Base-by-base conservation (phyloP, 2,113 vertebrate genomes). In the Pseudolaguvia tuberculata region DNA sequence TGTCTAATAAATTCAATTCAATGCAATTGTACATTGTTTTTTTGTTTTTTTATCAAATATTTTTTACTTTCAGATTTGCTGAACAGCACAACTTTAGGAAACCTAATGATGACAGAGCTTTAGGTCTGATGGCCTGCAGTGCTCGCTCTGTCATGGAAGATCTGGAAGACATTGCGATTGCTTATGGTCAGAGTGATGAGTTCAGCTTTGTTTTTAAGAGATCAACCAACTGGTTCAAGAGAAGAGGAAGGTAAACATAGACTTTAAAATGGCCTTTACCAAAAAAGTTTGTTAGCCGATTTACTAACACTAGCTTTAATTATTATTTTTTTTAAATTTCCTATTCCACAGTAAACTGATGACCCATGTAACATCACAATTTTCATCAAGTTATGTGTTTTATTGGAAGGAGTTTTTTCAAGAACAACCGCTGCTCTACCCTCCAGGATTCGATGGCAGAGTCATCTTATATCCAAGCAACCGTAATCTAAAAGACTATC, bases 151-250 rank as follows among this genome's bases (percentile, higher is more conserved):
- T 99, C 75, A 96, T 99, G 94, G 89, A 93, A 42, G 94, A 97
- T 17, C 85, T 99, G 31, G 95, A 97, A 39, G 95, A 97, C 74
- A 92, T 99, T 57, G 79, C 86, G 61, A 88, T 99, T 45, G 93
- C 96, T 0, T 99, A 99, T 65, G 96, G 97, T 62, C 96, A 98
- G 82, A 99, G 96, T 50, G 97, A 99, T 72, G 97, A 99, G 85
- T 99, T 95, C 80, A 99, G 96, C 78, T 99, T 99, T 85, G 91
- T 98, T 79, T 99, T 99, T 83, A 96, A 93, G 83, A 92, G 91
- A 83, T 93, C 88, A 31, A 93, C 91, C 50, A 94, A 80, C 7
- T 96, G 94, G 95, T 99, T 98, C 85, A 98, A 95, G 88, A 94
- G 97, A 84, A 93, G 97, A 91, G 92, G 95, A 81, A 99, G 97